phyloP scores from a whole-genome alignment of 2,797 vertebrate genomes.

The Anabas testudineus region DNA sequence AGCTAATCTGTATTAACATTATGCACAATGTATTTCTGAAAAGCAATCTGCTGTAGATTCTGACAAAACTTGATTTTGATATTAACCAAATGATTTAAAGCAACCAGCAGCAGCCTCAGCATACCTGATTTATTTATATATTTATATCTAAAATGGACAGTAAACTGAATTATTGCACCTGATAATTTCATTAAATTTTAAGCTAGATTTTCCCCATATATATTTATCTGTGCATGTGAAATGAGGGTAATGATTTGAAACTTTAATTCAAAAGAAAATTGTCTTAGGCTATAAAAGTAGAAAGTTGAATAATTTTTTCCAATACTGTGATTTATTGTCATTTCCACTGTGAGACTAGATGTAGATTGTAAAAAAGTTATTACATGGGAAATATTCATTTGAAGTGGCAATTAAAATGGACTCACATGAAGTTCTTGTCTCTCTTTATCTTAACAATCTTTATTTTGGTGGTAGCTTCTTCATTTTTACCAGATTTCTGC shows the following conservation, averaged over 20 bases:
- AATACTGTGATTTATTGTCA: conserved; percentile 28
- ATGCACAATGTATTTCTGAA: conserved; percentile 18
- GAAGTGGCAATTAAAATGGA: conserved; percentile 60
- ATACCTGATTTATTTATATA: background rate
- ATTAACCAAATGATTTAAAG: conserved; percentile 1
- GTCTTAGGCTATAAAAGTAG: conserved; percentile 2
- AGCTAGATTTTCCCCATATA: background rate
- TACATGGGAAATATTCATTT: conserved; percentile 47
- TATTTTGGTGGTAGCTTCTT: conserved; percentile 30
- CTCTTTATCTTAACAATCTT: conserved; percentile 48
- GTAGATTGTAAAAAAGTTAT: conserved; percentile 42
- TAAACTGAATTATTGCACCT: conserved; percentile 3
- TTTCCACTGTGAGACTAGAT: conserved; percentile 44
- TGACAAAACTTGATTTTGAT: conserved; percentile 1
- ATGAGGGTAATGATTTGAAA: conserved; percentile 12
- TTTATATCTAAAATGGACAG: conserved; percentile 6
- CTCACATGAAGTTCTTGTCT: conserved; percentile 45
- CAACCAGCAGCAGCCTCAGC: background rate
- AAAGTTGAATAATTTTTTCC: conserved; percentile 19
- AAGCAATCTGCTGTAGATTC: background rate
- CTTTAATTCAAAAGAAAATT: conserved; percentile 13
- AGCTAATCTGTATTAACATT: conserved; percentile 67
- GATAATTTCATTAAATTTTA: conserved; percentile 1
- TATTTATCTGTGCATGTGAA: conserved; percentile 25
- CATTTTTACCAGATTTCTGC: conserved; percentile 17